Evolutionary conservation across 37 sponge, comb jelly and placozoan genomes (phyloP).

Genomic region (Halisarca cf. caerulea): DNA sequence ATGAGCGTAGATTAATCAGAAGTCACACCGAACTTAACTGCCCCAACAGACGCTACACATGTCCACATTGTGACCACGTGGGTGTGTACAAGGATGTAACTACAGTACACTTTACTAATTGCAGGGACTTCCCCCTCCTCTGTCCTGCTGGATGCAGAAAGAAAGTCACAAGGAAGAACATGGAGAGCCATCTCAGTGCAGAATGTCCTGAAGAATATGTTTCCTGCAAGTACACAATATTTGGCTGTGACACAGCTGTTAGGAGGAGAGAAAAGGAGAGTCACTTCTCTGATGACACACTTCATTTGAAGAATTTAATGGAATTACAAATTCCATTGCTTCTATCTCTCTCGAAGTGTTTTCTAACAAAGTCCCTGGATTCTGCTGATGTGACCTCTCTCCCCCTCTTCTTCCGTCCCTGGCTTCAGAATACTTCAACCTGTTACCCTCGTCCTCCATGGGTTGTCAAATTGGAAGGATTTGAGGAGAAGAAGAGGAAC

Average conservation of each 20-base stretch:
- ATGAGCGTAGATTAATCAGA: neutral
- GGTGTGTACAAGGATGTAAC: conserved; percentile 46
- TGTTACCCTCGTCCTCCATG: conserved; percentile 8
- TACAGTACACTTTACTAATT: conserved; percentile 6
- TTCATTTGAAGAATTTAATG: no score
- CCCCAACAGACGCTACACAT: conserved; percentile 24
- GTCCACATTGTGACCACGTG: conserved; percentile 41
- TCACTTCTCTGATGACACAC: no score
- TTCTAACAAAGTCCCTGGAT: no score
- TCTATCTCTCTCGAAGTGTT: no score
- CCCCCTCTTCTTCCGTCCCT: no score
- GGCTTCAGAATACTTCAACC: no score
- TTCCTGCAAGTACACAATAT: conserved; percentile 47
- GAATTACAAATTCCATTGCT: no score
- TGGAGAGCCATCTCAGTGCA: conserved; percentile 2
- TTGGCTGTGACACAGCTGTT: conserved; percentile 37
- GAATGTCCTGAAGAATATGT: conserved; percentile 29
- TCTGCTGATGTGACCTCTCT: no score
- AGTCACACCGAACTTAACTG: neutral
- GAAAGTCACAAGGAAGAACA: conserved; percentile 15
- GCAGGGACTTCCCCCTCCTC: conserved; percentile 30
- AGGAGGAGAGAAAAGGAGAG: neutral
- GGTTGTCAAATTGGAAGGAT: conserved; percentile 17
- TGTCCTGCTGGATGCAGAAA: conserved; percentile 41
- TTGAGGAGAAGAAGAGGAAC: neutral